phyloP scores from a whole-genome alignment of 1,140 invertebrate genomes.

The Lutraria rhynchaena region DNA sequence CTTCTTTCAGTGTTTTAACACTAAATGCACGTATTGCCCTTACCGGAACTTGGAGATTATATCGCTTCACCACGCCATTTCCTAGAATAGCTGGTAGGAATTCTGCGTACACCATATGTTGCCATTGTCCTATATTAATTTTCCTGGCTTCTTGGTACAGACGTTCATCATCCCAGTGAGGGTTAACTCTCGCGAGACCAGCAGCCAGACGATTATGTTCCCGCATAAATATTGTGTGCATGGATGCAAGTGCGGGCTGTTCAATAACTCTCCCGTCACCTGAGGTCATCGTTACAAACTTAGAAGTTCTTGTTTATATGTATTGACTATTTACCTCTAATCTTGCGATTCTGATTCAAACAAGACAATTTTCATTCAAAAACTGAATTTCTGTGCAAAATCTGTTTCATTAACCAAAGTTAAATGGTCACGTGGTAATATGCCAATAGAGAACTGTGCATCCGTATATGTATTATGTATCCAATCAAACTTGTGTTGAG shows the following conservation, averaged over 20 bases:
- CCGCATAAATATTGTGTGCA: conserved; percentile 7
- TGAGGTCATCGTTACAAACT: not conserved
- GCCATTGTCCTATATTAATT: not conserved
- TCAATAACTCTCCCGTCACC: not conserved
- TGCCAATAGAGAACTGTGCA: too few species aligned
- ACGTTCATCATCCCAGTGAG: not conserved
- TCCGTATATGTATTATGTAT: too few species aligned
- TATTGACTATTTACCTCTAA: not conserved
- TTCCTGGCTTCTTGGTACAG: conserved; percentile 1
- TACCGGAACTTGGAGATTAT: not conserved
- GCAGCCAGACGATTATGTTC: not conserved
- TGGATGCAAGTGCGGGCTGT: not conserved
- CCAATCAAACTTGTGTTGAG: too few species aligned
- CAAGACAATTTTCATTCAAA: not conserved
- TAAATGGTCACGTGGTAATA: not conserved
- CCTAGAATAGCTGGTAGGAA: conserved; percentile 1
- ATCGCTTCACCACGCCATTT: not conserved
- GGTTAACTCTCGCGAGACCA: not conserved
- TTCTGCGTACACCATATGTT: not conserved
- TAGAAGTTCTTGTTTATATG: not conserved
- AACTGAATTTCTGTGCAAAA: not conserved
- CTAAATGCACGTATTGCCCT: not conserved
- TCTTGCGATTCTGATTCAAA: not conserved
- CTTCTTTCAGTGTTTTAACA: not conserved
- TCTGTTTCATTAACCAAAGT: not conserved